Base-by-base conservation (phyloP, 2,113 vertebrate genomes). In the Tiliqua scincoides region DNA sequence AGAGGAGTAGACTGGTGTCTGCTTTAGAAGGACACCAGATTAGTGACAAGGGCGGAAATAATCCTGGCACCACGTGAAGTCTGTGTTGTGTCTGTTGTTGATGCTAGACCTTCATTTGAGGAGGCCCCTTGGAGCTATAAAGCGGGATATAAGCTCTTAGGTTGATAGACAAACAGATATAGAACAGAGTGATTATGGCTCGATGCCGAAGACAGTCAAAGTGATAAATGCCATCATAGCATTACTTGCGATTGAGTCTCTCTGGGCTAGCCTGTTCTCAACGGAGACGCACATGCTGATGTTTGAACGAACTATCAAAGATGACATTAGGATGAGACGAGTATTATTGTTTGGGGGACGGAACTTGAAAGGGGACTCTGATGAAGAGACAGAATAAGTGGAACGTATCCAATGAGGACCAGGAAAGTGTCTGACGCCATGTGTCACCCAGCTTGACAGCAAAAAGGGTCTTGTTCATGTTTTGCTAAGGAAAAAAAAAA, bases 401-500 rank as follows among this genome's bases (percentile, higher is more conserved):
- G 68, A 92, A 63, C 43, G 0, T 91, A 91, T 93, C 73, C 54
- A 37, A 80, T 79, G 89, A 73, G 90, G 89, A 88, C 5, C 23
- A 17, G 52, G 85, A 23, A 0, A 35, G 30, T 68, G 89, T 0
- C 77, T 76, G 83, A 85, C 82, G 1, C 91, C 17, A 9, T 89
- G 68, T 91, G 91, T 93, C 91, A 82, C 68, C 83, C 85, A 0
- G 0, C 84, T 25, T 79, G 88, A 85, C 21, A 20, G 91, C 89
- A 91, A 77, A 68, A 0, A 83, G 43, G 87, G 85, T 82, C 74
- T 72, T 0, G 18, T 0, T 0, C 14, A 79, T 59, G 25, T 88
- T 59, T 88, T 88, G 88, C 81, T 82, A 68, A 83, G 91, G 91
- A 89, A 88, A 89, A 57, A 89, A 88, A 89, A 57, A 57, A 57